These are phyloP conservation scores for Ploceus nigricollis DNA, from an alignment of 2,113 vertebrate genomes.

Conservation along the genomic window DNA sequence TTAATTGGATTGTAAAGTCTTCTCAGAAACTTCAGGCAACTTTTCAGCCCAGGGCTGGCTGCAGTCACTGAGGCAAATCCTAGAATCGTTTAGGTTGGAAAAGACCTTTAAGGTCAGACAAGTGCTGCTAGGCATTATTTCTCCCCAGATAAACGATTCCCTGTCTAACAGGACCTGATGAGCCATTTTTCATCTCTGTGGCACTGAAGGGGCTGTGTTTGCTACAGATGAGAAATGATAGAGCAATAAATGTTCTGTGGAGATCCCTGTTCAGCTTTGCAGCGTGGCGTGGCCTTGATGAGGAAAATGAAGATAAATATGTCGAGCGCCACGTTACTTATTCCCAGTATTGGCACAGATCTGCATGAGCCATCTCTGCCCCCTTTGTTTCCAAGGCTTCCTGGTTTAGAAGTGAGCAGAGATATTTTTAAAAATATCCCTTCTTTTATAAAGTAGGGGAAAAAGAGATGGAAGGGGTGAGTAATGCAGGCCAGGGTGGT, in stretches of 20 bases:
- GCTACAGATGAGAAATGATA: not conserved
- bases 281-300: not conserved
- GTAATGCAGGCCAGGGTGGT: not conserved
- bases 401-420: not conserved
- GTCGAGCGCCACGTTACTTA: not conserved
- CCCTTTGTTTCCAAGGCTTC: constrained; percentile 23
- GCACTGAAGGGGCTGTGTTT: not conserved
- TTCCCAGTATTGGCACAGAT: not conserved
- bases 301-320: constrained; percentile 34
- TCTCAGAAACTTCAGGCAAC: not conserved
- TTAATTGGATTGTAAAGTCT: not conserved
- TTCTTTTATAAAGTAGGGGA: not conserved
- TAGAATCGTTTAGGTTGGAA: not conserved
- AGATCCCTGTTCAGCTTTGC: not conserved
- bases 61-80: not conserved
- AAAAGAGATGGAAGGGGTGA: not conserved
- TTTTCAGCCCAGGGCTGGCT: not conserved
- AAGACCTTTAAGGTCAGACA: not conserved
- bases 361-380: not conserved
- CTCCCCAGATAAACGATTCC: not conserved
- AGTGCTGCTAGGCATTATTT: not conserved
- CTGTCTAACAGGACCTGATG: not conserved
- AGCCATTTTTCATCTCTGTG: not conserved
- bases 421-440: not conserved
- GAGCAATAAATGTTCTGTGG: not conserved